Conservation (phyloP, 2,888 invertebrate species). For the Brachypterus glaber region DNA sequence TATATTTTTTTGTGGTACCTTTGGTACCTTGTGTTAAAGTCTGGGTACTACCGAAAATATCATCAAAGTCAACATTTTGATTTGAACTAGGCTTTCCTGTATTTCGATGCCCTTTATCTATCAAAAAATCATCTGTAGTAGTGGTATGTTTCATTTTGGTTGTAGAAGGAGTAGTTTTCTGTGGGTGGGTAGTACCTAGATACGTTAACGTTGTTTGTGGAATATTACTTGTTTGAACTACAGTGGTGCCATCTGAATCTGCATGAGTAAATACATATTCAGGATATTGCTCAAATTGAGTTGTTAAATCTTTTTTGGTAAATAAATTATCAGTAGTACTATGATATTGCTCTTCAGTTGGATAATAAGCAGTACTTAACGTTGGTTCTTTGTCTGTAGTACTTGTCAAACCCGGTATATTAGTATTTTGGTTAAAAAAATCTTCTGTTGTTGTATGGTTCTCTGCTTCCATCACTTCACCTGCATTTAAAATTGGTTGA, state of each 20-base stretch:
- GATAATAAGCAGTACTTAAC: too few relatives aligned
- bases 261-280: slow-evolving; percentile 12
- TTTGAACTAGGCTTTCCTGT: slow-evolving; percentile 9
- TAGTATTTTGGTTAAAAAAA: too few relatives aligned
- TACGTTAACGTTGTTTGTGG: slow-evolving; percentile 11
- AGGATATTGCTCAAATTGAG: too few relatives aligned
- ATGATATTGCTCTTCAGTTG: too few relatives aligned
- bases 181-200: slow-evolving; percentile 11
- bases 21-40: slow-evolving; percentile 11
- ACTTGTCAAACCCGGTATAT: too few relatives aligned
- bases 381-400: too few relatives aligned
- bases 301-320: too few relatives aligned
- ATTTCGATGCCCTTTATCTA: slow-evolving; percentile 3
- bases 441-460: too few relatives aligned
- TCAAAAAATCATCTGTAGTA: slow-evolving; percentile 2
- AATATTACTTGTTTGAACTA: slow-evolving; percentile 11
- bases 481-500: too few relatives aligned
- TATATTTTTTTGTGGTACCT: slow-evolving; percentile 16
- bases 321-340: too few relatives aligned
- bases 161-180: slow-evolving; percentile 5
- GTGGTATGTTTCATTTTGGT: slow-evolving; percentile 9
- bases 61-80: slow-evolving; percentile 26
- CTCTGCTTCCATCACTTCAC: too few relatives aligned
- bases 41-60: slow-evolving; percentile 27
- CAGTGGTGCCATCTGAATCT: slow-evolving; percentile 13